Evolutionary conservation across 2,888 invertebrate genomes (phyloP).

Genomic region (Conops quadrifasciatus): DNA sequence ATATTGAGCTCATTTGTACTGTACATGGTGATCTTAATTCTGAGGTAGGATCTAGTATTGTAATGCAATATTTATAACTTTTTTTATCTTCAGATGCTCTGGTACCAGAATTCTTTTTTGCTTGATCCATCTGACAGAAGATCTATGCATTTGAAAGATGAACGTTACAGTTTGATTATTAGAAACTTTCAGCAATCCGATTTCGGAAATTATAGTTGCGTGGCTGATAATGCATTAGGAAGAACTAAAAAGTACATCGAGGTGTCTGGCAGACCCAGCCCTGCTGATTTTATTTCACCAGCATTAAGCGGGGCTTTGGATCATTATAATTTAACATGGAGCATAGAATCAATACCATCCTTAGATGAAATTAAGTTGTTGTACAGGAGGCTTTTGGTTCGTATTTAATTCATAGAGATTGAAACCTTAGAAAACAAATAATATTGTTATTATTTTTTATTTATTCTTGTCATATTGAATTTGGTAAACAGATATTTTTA

Average conservation of each 20-base stretch:
- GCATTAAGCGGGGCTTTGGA: slow-evolving; percentile 70
- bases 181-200: slow-evolving; percentile 71
- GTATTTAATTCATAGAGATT: not conserved
- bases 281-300: slow-evolving; percentile 71
- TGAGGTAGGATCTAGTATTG: slow-evolving; percentile 58
- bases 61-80: not conserved
- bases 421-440: too few species aligned
- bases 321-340: slow-evolving; percentile 73
- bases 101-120: slow-evolving; percentile 73
- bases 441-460: too few species aligned
- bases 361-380: slow-evolving; percentile 72
- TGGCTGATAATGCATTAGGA: slow-evolving; percentile 68
- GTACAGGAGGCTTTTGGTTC: slow-evolving; percentile 71
- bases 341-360: slow-evolving; percentile 73
- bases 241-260: slow-evolving; percentile 70
- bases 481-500: too few species aligned
- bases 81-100: slow-evolving; percentile 67
- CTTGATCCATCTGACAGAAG: slow-evolving; percentile 72
- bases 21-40: slow-evolving; percentile 71
- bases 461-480: too few species aligned
- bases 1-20: slow-evolving; percentile 71
- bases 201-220: slow-evolving; percentile 72
- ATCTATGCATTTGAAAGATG: slow-evolving; percentile 70
- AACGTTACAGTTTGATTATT: slow-evolving; percentile 70
- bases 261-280: slow-evolving; percentile 72